A percentile compares a stretch with the other conserved stretches of the same genome.
phyloP scores from a whole-genome alignment of 2,113 vertebrate genomes.

The Okapia johnstoni region DNA sequence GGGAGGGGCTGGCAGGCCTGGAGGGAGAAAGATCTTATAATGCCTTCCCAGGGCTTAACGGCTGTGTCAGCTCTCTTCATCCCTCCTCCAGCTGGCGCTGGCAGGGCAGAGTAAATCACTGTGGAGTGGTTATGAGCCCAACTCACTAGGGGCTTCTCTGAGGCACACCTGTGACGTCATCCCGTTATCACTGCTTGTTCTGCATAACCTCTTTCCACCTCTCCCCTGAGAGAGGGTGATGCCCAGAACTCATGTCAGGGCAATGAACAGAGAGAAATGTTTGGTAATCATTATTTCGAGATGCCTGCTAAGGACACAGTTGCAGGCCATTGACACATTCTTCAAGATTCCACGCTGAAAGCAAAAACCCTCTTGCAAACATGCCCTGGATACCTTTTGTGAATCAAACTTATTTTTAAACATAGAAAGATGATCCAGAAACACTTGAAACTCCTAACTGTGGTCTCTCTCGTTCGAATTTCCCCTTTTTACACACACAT shows the following conservation, averaged over 20 bases:
- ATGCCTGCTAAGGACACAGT: constrained; percentile 65
- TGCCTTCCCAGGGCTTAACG: constrained; percentile 59
- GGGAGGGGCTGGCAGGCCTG: constrained; percentile 80
- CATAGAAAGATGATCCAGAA: background rate
- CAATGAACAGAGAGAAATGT: constrained; percentile 66
- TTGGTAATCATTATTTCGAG: constrained; percentile 72
- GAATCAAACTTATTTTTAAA: constrained; percentile 17
- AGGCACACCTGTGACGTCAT: constrained; percentile 64
- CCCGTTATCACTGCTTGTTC: constrained; percentile 63
- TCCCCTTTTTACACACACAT: background rate
- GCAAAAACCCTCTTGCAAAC: constrained; percentile 21
- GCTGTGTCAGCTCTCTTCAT: constrained; percentile 52
- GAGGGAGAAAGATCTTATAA: constrained; percentile 74
- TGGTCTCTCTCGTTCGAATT: background rate
- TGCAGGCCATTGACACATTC: constrained; percentile 37
- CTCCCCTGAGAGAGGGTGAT: constrained; percentile 69
- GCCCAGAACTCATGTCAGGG: constrained; percentile 73
- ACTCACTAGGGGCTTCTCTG: constrained; percentile 64
- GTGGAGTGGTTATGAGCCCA: background rate
- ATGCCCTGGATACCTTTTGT: background rate
- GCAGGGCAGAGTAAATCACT: constrained; percentile 62
- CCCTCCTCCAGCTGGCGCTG: constrained; percentile 69
- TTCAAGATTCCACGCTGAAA: constrained; percentile 43
- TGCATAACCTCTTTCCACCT: constrained; percentile 72
- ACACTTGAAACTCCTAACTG: background rate